Evolutionary conservation across 2,888 invertebrate species (phyloP), one percentile per base, ranked within the genome.

Genomic region (Andrena haemorrhoa): DNA sequence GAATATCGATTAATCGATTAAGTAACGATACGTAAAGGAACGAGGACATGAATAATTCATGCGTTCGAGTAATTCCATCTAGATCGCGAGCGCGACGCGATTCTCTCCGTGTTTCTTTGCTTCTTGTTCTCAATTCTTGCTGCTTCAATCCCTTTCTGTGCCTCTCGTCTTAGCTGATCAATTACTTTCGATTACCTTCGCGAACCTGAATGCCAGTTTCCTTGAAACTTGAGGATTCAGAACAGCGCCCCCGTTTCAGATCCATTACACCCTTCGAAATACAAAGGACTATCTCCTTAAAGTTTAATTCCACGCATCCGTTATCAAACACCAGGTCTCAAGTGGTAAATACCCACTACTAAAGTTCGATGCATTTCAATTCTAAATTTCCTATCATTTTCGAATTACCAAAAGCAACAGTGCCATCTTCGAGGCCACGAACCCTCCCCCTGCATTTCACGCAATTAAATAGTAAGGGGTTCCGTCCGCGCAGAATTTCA

Each of bases 1-100:
- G 79, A 82, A 82, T 82, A 82, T 82, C 79, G 81, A 82, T 82
- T 79, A 79, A 82, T 79, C 79, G 81, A 75, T 82, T 79, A 79
- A 82, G 79, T 51, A 79, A 75, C 79, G 41, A 79, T 79, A 75
- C 65, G 69, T 66, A 61, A 23, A 66, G 74, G 61, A 75, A 70
- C 74, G 35, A 33, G 70, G 12, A 49, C 66, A 82, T 82, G 81
- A 82, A 82, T 82, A 74, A 82, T 79, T 82, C 79, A 82, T 75
- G 33, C 51, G 47, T 5, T 49, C 74, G 58, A 71, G 81, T 79
- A 79, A 82, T 79, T 82, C 74, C 79, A 51, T 66, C 47, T 61
- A 61, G 58, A 72, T 75, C 71, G 58, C 20, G 8, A 5, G 35
- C 23, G 23, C 60, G 7, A 20, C 29, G 20, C 65, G 65, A 53